Evolutionary conservation across 1,140 invertebrate species (phyloP), one percentile per base, ranked within the genome.

Genomic region (Listronotus bonariensis): DNA sequence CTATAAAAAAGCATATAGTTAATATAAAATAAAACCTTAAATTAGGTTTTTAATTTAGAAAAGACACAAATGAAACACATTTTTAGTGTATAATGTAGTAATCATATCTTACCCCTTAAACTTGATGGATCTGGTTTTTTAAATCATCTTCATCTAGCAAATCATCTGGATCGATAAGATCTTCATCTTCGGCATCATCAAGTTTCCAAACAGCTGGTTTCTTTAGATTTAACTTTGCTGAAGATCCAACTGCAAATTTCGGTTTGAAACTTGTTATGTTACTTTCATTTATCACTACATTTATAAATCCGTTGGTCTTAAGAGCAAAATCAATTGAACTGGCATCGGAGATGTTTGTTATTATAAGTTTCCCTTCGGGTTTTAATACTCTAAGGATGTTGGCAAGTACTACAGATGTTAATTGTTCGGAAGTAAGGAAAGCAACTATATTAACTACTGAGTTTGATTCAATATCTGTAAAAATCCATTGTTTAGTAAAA

Each of bases 91-190:
- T 36, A 5, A 36, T 4, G 34, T 36, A 36, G 38, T 34, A 36
- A 41, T 11, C 20, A 41, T 15, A 17, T 9, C 32, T 70, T 81
- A 94, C 92, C 92, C 87, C 83, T 89, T 6, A 97, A 81, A 32
- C 89, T 88, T 17, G 86, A 77, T 36, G 90, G 85, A 75, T 93
- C 88, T 38, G 95, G 95, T 81, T 92, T 95, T 63, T 89, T 43
- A 93, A 82, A 80, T 98, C 96, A 62, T 89, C 87, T 75, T 95
- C 93, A 80, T 96, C 92, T 12, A 98, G 80, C 17, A 98, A 82
- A 69, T 90, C 85, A 81, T 97, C 90, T 46, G 90, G 88, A 81
- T 97, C 88, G 59, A 97, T 95, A 3, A 93, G 82, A 46, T 94
- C 92, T 70, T 89, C 85, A 75, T 93, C 90, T 66, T 86, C 85